Evolutionary conservation across 2,113 vertebrate species (phyloP), one percentile per base, ranked within the genome.

Genomic region (Carassius auratus): DNA sequence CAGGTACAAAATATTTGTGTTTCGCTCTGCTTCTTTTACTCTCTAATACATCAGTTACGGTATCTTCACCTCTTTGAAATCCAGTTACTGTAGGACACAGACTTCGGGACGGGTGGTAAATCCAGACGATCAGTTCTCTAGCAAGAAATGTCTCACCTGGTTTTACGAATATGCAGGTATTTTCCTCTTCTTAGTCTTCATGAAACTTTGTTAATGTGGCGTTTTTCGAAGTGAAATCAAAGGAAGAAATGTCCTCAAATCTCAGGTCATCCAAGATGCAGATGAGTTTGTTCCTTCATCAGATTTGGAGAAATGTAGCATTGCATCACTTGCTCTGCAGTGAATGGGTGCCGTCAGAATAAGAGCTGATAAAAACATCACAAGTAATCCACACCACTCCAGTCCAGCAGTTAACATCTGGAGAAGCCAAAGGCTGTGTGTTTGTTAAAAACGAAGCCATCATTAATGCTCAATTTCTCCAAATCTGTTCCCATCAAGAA

Each of bases 131-230:
- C 95, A 95, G 85, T 99, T 98, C 94, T 98, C 97, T 92, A 97
- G 94, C 93, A 99, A 98, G 93, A 97, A 97, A 95, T 99, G 97
- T 94, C 96, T 98, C 91, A 95, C 97, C 87, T 99, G 97, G 97
- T 99, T 98, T 95, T 96, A 97, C 86, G 96, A 97, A 91, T 99
- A 98, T 92, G 95, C 97, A 92, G 96, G 96, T 97, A 95, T 62
- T 19, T 74, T 59, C 8, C 36, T 74, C 57, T 68, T 7, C 0
- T 68, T 68, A 55, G 14, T 55, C 52, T 55, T 17, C 4, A 2
- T 55, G 1, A 45, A 0, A 55, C 0, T 2, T 59, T 19, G 8
- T 21, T 21, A 19, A 69, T 36, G 33, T 21, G 68, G 19, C 1
- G 2, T 7, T 6, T 71, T 38, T 69, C 0, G 3, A 36, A 45